Evolutionary conservation across 2,888 invertebrate genomes (phyloP), one percentile per base, ranked within the genome.

Genomic region (Parapristionchus giblindavisi): DNA sequence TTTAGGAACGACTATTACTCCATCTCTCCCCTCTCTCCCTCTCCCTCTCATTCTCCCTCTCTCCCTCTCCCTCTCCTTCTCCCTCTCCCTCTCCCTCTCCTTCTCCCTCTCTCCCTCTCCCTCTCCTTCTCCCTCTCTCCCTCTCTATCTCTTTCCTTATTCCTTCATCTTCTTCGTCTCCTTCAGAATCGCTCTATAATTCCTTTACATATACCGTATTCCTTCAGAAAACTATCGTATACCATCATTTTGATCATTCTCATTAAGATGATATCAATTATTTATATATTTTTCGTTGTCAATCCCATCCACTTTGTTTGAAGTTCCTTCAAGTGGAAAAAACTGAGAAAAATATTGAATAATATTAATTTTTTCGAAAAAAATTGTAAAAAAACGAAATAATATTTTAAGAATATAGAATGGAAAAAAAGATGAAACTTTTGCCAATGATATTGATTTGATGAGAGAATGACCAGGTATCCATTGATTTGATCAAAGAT

Each of bases 1-100:
- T 70, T 70, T 70, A 51, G 40, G 58, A 70, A 32, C 40, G 43
- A 66, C 66, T 29, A 66, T 60, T 66, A 66, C 34, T 66, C 66
- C 51, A 43, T 66, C 51, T 17, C 14, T 51, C 48, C 24, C 66
- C 40, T 48, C 24, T 65, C 48, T 34, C 48, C 65, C 48, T 43
- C 43, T 65, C 65, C 24, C 24, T 27, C 27, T 29, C 36, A 40
- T 48, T 34, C 40, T 66, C 24, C 66, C 40, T 48, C 24, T 65
- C 48, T 34, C 48, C 65, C 48, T 43, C 43, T 65, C 65, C 24
- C 24, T 27, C 27, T 29, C 36, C 65, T 48, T 34, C 40, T 48
- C 34, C 40, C 48, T 29, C n/a, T 24, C 56, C n/a, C 56, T 54
- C 43, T 32, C 38, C 65, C 65, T 65, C 48, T 48, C 48, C 2